Percentiles rank a stretch among this genome's conserved stretches.
phyloP scores from a whole-genome alignment of 2,113 vertebrate genomes.

The Turdus rufiventris region DNA sequence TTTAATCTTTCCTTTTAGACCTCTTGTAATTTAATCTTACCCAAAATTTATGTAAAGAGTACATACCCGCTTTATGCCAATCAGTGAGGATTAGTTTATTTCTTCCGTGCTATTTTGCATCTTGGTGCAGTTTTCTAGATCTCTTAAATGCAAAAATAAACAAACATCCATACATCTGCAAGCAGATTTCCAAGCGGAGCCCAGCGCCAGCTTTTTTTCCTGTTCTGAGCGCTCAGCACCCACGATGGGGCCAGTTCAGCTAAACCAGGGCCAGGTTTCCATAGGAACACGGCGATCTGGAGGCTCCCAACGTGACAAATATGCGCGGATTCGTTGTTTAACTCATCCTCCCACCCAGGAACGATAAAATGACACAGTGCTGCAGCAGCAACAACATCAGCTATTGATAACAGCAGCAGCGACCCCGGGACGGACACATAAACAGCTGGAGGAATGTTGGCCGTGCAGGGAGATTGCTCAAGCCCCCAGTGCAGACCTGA shows the following conservation, averaged over 20 bases:
- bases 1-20: background rate
- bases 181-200: background rate
- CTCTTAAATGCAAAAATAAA: conserved; percentile 3
- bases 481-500: conserved; percentile 36
- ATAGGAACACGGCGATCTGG: background rate
- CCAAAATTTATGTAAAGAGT: background rate
- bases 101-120: background rate
- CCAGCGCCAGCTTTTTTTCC: background rate
- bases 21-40: background rate
- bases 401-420: background rate
- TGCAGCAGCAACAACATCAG: background rate
- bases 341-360: conserved; percentile 48
- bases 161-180: conserved; percentile 41
- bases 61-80: background rate
- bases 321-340: background rate
- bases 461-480: conserved; percentile 19
- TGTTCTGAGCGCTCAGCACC: conserved; percentile 16
- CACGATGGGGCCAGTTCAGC: conserved; percentile 3
- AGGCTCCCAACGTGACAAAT: conserved; percentile 11
- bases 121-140: conserved; percentile 9
- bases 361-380: conserved; percentile 16
- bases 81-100: background rate
- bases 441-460: conserved; percentile 56
- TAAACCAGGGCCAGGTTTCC: conserved; percentile 48
- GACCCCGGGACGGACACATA: background rate